Percentiles rank a stretch among this genome's conserved stretches.
Conservation (phyloP, 2,113 vertebrate species). For the Laterallus jamaicensis region DNA sequence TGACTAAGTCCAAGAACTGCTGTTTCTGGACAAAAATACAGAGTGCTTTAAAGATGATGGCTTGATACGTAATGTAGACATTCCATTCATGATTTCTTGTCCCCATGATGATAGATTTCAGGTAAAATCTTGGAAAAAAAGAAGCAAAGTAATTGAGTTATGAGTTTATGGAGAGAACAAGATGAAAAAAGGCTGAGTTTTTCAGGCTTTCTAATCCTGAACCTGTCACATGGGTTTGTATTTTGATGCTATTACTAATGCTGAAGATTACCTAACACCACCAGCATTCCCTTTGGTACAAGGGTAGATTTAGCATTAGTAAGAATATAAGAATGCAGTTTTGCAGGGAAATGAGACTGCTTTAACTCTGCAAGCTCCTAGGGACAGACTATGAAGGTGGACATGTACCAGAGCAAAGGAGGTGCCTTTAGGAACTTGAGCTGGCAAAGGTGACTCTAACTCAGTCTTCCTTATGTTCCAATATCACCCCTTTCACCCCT, state of each 20-base stretch:
- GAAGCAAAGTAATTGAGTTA: not conserved
- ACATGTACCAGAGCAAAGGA: not conserved
- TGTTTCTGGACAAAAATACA: not conserved
- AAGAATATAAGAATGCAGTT: not conserved
- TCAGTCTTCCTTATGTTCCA: not conserved
- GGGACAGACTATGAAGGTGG: not conserved
- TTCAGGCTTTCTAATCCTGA: not conserved
- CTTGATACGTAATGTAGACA: not conserved
- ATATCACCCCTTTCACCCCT: rapidly evolving
- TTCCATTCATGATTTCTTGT: not conserved
- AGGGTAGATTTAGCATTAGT: not conserved
- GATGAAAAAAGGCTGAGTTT: not conserved
- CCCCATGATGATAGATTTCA: not conserved
- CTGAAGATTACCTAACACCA: not conserved
- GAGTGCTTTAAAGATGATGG: not conserved
- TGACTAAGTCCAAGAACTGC: not conserved
- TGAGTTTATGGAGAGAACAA: not conserved
- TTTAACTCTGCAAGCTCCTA: not conserved
- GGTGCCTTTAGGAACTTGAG: not conserved
- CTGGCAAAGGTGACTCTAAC: not conserved
- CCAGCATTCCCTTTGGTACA: not conserved
- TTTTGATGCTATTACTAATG: not conserved
- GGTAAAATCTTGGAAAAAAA: not conserved
- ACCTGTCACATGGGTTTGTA: not conserved
- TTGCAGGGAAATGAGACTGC: not conserved